Conservation (phyloP, 2,888 invertebrate genomes). For the Lycophotia porphyrea region DNA sequence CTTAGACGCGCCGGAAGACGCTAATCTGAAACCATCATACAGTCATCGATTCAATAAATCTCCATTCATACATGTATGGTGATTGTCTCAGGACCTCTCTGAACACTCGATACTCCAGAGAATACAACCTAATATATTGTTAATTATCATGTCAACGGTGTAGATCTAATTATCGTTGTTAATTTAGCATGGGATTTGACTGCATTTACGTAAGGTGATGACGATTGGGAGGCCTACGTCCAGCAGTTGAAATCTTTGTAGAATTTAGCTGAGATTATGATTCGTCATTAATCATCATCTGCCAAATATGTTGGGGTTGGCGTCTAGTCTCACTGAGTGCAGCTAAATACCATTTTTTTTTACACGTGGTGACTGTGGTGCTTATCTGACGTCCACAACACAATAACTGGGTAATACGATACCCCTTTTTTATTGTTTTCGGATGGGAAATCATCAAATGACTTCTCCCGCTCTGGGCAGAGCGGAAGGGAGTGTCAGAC, state of each 20-base stretch:
- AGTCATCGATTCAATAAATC: not conserved
- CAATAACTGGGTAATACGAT: not conserved
- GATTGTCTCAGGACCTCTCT: not conserved
- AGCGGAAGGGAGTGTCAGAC: no score
- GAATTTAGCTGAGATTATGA: not conserved
- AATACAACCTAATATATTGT: conserved; percentile 23
- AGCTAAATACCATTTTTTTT: not conserved
- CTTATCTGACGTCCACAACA: no score
- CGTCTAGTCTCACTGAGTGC: not conserved
- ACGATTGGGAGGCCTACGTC: not conserved
- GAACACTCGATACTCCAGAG: not conserved
- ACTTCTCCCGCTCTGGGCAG: no score
- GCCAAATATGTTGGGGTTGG: not conserved
- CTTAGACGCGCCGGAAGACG: no score
- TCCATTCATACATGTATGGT: not conserved
- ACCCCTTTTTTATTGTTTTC: no score
- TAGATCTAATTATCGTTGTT: not conserved
- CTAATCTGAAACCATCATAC: not conserved
- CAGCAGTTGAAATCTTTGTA: not conserved
- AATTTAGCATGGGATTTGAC: not conserved
- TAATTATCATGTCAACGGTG: conserved; percentile 10
- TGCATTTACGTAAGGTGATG: not conserved
- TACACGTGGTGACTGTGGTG: no score
- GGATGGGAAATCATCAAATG: no score
- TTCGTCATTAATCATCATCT: not conserved